Evolutionary conservation across 2,888 invertebrate species (phyloP).

Genomic region (Temnothorax ravouxi): DNA sequence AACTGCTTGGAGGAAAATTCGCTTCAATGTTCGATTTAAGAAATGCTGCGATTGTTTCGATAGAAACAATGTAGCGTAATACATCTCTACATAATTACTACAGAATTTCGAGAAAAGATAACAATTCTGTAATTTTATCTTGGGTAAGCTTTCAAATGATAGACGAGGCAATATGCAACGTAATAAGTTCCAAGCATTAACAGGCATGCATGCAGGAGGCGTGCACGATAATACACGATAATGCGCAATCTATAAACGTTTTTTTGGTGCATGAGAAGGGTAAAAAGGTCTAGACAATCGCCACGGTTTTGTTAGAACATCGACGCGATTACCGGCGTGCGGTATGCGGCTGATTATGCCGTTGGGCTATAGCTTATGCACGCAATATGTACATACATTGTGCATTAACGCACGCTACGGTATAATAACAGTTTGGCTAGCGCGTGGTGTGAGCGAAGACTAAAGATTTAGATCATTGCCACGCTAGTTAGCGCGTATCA

Average conservation of each 20-base stretch:
- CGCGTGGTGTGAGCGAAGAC: not conserved
- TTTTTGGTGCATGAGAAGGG: not conserved
- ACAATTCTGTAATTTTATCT: not conserved
- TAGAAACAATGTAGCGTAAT: not conserved
- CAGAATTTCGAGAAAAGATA: not conserved
- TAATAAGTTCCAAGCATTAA: not conserved
- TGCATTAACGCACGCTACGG: not conserved
- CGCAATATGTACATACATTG: slow-evolving; percentile 23
- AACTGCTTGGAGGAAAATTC: not conserved
- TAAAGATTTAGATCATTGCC: slow-evolving; percentile 38
- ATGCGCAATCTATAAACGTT: not conserved
- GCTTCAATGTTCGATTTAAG: not conserved
- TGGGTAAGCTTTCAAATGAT: not conserved
- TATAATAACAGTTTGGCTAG: slow-evolving; percentile 9
- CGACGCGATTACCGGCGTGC: slow-evolving; percentile 1
- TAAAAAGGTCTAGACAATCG: slow-evolving; percentile 25
- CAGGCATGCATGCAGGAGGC: not conserved
- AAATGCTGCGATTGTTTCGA: not conserved
- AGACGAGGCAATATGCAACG: not conserved
- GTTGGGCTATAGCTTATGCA: not conserved
- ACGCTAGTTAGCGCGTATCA: slow-evolving; percentile 15
- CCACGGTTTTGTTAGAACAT: not conserved
- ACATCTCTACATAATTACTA: not conserved
- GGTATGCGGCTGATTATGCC: not conserved
- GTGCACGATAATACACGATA: slow-evolving; percentile 18